Evolutionary conservation across 2,888 invertebrate species (phyloP), one percentile per base, ranked within the genome.

Genomic region (Tetranychus truncatus): DNA sequence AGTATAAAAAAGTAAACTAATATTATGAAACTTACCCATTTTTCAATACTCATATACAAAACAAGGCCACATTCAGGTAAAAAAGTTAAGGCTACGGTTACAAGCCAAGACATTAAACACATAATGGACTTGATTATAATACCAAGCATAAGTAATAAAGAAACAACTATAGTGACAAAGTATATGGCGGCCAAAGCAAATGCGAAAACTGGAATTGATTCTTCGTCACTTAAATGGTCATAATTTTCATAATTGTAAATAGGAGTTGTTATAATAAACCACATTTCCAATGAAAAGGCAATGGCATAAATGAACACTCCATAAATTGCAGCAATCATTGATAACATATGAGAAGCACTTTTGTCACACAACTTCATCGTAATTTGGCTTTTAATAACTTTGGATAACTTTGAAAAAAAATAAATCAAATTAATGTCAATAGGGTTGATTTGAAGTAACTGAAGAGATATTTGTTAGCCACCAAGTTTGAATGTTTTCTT

Each of bases 11-110:
- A 55, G 9, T 55, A 55, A 5, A 34, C 34, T 34, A 4, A 34
- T 34, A 4, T 66, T 66, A 7, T 66, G 18, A 24, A 71, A 72
- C 72, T 82, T 83, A 86, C 86, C 86, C 86, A 86, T 79, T 85
- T 85, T 78, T 85, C 84, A 74, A 86, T 82, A 77, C 85, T 85
- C 85, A 86, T 85, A 80, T 85, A 86, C 76, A 86, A 84, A 6
- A 85, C 85, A 80, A 86, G 82, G 20, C 85, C 86, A 71, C 85
- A 85, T 81, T 86, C 86, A 45, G 86, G 86, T 79, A 86, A 84
- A 74, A 84, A 84, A 66, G 85, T 81, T 45, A 85, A 81, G 1
- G 84, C 83, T 45, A 85, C 82, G 69, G 84, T 82, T 77, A 86
- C 84, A 80, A 85, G 83, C 86, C 86, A 86, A n/a, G 83, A 82